Conservation (phyloP, 2,888 invertebrate species). For the Odontocerum albicorne region DNA sequence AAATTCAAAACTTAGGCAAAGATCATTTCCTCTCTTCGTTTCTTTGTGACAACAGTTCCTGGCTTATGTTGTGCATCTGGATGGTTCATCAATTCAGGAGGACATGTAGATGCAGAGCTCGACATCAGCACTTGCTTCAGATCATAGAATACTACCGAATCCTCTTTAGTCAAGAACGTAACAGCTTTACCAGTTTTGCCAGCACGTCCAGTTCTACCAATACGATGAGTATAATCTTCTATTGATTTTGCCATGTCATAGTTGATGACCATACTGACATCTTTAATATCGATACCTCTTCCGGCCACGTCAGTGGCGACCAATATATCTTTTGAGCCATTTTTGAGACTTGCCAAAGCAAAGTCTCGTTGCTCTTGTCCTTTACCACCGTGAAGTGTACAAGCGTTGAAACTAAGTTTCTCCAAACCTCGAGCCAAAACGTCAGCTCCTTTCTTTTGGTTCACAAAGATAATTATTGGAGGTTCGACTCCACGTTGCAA, state of each 20-base stretch:
- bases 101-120: constrained; percentile 93
- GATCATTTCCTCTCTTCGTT: constrained; percentile 91
- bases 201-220: constrained; percentile 98
- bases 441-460: constrained; percentile 99
- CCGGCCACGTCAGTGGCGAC: constrained; percentile 99
- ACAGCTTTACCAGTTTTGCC: constrained; percentile 97
- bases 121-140: constrained; percentile 87
- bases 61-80: constrained; percentile 98
- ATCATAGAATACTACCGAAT: constrained; percentile 93
- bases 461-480: constrained; percentile 99
- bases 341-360: constrained; percentile 94
- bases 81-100: constrained; percentile 96
- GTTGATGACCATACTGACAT: constrained; percentile 98
- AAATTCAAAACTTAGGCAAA: constrained; percentile 80
- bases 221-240: constrained; percentile 97
- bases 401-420: constrained; percentile 95
- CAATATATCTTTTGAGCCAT: constrained; percentile 94
- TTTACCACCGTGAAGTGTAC: constrained; percentile 98
- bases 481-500: constrained; percentile 88
- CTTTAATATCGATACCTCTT: constrained; percentile 99
- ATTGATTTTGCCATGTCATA: constrained; percentile 99
- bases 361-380: constrained; percentile 99
- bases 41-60: constrained; percentile 91
- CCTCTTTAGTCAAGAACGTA: constrained; percentile 96
- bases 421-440: constrained; percentile 95